Evolutionary conservation across 2,797 vertebrate species (phyloP).

Genomic region (Antrozous pallidus): DNA sequence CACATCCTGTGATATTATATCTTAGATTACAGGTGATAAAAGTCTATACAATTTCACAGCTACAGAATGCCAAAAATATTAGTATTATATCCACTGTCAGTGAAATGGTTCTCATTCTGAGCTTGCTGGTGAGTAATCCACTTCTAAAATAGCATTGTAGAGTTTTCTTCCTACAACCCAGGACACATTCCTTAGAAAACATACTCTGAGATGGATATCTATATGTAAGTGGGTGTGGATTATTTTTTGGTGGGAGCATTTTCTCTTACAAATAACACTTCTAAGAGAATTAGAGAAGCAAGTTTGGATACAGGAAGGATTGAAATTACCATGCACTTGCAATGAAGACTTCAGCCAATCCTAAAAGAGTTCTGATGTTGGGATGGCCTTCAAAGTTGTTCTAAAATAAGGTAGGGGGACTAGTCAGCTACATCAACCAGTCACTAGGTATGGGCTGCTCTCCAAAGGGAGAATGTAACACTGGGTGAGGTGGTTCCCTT

Average conservation of each 20-base stretch:
- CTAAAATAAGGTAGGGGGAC: background rate
- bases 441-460: background rate
- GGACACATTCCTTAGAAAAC: background rate
- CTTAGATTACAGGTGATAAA: background rate
- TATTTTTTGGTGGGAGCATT: background rate
- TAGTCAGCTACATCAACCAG: background rate
- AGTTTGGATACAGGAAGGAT: background rate
- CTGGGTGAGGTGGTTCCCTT: background rate
- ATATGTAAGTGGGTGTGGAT: background rate
- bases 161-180: background rate
- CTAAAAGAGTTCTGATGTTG: background rate
- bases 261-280: background rate
- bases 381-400: background rate
- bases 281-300: background rate
- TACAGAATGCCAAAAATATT: background rate
- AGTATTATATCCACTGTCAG: background rate
- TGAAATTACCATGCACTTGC: background rate
- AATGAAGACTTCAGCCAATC: background rate
- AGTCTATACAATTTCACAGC: background rate
- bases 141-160: background rate
- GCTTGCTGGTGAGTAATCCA: background rate
- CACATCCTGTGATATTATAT: background rate
- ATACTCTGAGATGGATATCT: background rate
- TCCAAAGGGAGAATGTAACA: background rate
- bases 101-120: conserved; percentile 15